These are phyloP conservation scores for Octopus bimaculoides DNA, from an alignment of 1,140 invertebrate species.

Conservation along the genomic window DNA sequence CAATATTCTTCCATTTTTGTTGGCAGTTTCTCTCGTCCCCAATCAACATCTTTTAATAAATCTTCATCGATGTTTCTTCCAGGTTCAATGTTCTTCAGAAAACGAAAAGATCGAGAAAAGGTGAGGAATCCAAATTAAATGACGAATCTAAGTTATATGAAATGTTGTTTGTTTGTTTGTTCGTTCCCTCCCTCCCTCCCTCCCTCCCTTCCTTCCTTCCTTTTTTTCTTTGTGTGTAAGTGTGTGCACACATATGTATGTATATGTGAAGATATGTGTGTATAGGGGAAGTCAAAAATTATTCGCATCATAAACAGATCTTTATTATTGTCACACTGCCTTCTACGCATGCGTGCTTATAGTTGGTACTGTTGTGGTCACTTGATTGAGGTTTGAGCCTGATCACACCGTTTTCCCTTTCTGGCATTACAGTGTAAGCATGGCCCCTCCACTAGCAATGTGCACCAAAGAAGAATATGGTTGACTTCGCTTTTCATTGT, in stretches of 20 bases:
- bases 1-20: background rate
- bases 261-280: background rate
- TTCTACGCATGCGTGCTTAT: too few species aligned
- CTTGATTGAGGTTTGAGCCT: too few species aligned
- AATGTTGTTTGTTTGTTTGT: background rate
- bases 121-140: constrained; percentile 44
- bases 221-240: too few species aligned
- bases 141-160: background rate
- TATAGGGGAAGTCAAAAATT: background rate
- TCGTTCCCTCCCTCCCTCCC: too few species aligned
- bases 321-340: too few species aligned
- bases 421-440: too few species aligned
- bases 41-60: background rate
- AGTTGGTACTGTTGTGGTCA: too few species aligned
- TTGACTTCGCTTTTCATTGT: too few species aligned
- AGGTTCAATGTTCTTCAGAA: constrained; percentile 66
- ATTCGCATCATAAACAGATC: background rate
- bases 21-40: background rate
- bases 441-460: too few species aligned
- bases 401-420: too few species aligned
- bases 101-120: constrained; percentile 77
- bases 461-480: too few species aligned
- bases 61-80: constrained; percentile 24
- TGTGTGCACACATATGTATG: background rate
- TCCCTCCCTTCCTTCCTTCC: too few species aligned